Conservation (phyloP, 2,797 vertebrate species). For the Gorsachius magnificus region DNA sequence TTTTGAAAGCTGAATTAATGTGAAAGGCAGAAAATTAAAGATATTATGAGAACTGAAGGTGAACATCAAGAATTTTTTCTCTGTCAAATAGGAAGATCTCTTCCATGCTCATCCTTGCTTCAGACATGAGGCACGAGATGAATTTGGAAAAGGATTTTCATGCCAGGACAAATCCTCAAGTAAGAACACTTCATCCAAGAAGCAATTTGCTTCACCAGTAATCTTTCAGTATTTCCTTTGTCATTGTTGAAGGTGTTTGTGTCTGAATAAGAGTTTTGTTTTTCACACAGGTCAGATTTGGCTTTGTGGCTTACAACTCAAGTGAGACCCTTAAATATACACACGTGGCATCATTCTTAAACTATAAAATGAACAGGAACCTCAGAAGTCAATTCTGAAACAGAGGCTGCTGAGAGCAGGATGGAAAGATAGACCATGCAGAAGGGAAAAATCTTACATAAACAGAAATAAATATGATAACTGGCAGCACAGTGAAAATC, state of each 20-base stretch:
- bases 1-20: slow-evolving; percentile 15
- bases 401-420: not conserved
- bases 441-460: not conserved
- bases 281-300: not conserved
- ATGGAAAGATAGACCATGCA: not conserved
- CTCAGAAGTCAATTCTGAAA: not conserved
- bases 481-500: not conserved
- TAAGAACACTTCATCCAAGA: slow-evolving; percentile 10
- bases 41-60: not conserved
- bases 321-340: not conserved
- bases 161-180: not conserved
- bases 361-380: not conserved
- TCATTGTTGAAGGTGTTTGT: not conserved
- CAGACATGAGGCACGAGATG: not conserved
- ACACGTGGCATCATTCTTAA: not conserved
- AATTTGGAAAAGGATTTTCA: not conserved
- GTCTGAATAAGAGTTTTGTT: not conserved
- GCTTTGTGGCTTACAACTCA: not conserved
- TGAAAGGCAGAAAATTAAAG: slow-evolving; percentile 45
- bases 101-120: not conserved
- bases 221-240: slow-evolving; percentile 8
- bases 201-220: slow-evolving; percentile 24
- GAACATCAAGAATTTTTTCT: slow-evolving; percentile 25
- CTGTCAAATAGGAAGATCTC: not conserved
- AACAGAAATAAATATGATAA: not conserved